Conservation (phyloP, 2,113 vertebrate species). For the Mastomys natalensis region DNA sequence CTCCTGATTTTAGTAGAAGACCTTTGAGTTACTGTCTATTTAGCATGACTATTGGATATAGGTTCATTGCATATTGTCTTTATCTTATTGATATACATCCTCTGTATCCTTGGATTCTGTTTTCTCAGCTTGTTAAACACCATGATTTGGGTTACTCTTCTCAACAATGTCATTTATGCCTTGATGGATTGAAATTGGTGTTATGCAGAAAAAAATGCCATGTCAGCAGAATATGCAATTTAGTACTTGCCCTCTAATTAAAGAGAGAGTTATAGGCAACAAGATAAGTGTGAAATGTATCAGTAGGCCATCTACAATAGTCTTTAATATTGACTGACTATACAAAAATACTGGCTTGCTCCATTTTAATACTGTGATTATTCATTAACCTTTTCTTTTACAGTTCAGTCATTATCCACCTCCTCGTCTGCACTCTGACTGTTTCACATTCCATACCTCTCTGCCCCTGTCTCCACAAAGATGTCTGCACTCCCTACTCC, state of each 20-base stretch:
- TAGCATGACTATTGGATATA: neutral
- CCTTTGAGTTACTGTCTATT: neutral
- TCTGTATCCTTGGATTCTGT: neutral
- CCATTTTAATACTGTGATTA: too few relatives aligned
- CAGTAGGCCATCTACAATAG: neutral
- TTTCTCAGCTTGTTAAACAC: neutral
- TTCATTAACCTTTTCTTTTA: too few relatives aligned
- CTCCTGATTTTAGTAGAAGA: neutral
- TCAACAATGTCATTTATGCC: neutral
- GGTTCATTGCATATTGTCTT: neutral
- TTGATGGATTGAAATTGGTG: neutral
- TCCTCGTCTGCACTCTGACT: too few relatives aligned
- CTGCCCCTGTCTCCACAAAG: too few relatives aligned
- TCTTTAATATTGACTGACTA: neutral
- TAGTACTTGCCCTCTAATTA: neutral
- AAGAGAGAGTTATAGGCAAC: neutral
- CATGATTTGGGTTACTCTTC: neutral
- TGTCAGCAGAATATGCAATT: neutral
- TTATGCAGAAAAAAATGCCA: neutral
- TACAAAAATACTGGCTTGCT: neutral
- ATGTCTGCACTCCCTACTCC: too few relatives aligned
- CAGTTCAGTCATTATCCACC: too few relatives aligned
- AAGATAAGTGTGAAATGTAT: neutral
- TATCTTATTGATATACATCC: neutral
- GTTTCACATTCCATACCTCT: too few relatives aligned